Percentiles rank a stretch among this genome's conserved stretches.
phyloP scores from a whole-genome alignment of 92 coral and sea anemone species.

The Palythoa caribaeorum region DNA sequence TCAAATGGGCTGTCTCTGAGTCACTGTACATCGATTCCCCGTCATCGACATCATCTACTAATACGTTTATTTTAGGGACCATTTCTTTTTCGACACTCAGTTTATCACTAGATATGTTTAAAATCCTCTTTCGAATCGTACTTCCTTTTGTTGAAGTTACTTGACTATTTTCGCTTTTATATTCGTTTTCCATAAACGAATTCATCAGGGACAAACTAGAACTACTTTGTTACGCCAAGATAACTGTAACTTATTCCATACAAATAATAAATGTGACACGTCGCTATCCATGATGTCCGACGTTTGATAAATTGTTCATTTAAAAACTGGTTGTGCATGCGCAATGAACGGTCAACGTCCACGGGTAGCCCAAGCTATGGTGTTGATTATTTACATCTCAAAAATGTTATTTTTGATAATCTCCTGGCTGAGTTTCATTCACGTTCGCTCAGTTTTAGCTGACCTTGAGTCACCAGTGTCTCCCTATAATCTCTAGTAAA shows the following conservation, averaged over 20 bases:
- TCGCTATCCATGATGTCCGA: slow-evolving; percentile 2
- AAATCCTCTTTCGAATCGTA: slow-evolving; percentile 22
- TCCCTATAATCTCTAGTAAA: too few relatives aligned
- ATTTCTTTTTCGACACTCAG: slow-evolving; percentile 5
- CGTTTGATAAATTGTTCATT: too few relatives aligned
- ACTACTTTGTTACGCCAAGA: background rate
- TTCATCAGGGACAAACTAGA: background rate
- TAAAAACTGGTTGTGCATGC: too few relatives aligned
- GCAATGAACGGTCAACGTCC: too few relatives aligned
- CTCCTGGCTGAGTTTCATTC: too few relatives aligned
- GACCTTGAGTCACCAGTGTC: too few relatives aligned
- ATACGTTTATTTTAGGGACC: slow-evolving; percentile 42
- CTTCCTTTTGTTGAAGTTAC: slow-evolving; percentile 7
- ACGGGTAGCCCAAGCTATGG: too few relatives aligned
- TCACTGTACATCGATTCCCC: background rate
- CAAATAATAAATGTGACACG: slow-evolving; percentile 1
- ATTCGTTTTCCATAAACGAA: background rate
- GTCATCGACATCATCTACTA: background rate
- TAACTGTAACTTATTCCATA: background rate
- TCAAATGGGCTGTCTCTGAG: slow-evolving; percentile 5
- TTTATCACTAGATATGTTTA: background rate
- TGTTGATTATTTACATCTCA: too few relatives aligned
- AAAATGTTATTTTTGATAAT: too few relatives aligned
- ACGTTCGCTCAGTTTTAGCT: too few relatives aligned
- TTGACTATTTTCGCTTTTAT: background rate